A percentile compares a stretch with the other conserved stretches of the same genome.
Conservation (phyloP, 2,113 vertebrate species). For the Campylorhamphus procurvoides region DNA sequence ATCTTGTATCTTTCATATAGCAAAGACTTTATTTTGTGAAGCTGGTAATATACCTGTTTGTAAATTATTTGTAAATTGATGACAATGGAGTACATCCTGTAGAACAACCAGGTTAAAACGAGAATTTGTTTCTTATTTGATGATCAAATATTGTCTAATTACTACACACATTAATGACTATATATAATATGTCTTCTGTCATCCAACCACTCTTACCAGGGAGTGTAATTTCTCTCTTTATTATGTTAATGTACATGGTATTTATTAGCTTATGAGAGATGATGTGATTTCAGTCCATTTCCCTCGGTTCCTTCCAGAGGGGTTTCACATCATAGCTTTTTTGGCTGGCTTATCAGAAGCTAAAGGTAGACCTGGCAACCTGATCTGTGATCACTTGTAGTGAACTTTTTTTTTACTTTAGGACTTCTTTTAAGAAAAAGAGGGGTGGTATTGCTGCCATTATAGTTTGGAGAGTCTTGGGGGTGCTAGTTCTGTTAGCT, state of each 20-base stretch:
- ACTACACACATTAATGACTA: not conserved
- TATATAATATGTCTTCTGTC: not conserved
- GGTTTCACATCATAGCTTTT: not conserved
- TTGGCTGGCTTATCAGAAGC: not conserved
- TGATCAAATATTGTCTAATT: not conserved
- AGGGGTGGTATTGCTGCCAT: fast-evolving
- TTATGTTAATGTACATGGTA: not conserved
- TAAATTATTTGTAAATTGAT: not conserved
- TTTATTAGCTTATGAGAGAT: not conserved
- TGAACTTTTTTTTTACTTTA: not conserved
- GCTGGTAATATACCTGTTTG: not conserved
- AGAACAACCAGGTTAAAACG: not conserved
- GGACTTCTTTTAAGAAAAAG: not conserved
- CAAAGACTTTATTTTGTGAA: not conserved
- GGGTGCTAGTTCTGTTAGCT: not conserved
- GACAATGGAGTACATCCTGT: not conserved
- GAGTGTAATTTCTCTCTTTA: not conserved
- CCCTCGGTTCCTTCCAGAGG: not conserved
- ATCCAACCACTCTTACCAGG: not conserved
- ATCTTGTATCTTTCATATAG: not conserved
- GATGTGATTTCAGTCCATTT: not conserved
- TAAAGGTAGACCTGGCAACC: not conserved
- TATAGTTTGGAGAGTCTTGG: not conserved
- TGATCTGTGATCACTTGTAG: not conserved
- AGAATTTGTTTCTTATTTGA: not conserved